Evolutionary conservation across 2,797 vertebrate genomes (phyloP), one percentile per base, ranked within the genome.

Genomic region (Odontamblyopus lacepedii): DNA sequence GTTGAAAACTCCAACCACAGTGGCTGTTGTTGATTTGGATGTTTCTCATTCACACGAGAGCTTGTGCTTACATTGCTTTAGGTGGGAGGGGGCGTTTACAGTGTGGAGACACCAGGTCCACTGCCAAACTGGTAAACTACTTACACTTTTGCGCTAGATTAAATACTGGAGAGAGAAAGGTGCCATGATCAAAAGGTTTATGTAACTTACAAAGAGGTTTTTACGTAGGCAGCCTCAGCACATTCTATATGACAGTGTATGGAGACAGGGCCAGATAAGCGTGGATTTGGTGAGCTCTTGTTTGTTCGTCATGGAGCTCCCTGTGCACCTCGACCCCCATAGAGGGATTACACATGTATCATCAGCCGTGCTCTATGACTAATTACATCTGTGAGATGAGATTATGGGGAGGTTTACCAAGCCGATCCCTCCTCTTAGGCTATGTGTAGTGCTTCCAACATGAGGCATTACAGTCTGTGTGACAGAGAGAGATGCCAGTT

Each of bases 321-420:
- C 83, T 56, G 84, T 86, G 89, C 86, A 85, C 88, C 87, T 82
- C 85, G 57, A 83, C 89, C 84, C 84, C 85, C 88, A 87, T 83
- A 89, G 89, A 89, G 81, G 89, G 92, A 93, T 93, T 93, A 93
- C 92, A 93, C 88, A 91, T 92, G 92, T 92, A 93, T 91, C 89
- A 91, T 92, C 91, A 91, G 87, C 79, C 89, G 70, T 91, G 88
- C 92, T 91, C 90, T 92, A 90, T 93, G 92, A 94, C 93, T 94
- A 93, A 93, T 94, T 94, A 93, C 91, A 92, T 92, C 91, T 92
- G 92, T 92, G 91, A 93, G 93, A 93, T 92, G 92, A 92, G 93
- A 93, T 93, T 93, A 93, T 88, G 75, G 80, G 85, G 87, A 89
- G 91, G 87, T 92, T 93, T 92, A 91, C 90, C 90, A 87, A 91